Evolutionary conservation across 2,113 vertebrate genomes (phyloP), one percentile per base, ranked within the genome.

Genomic region (Pyrgilauda ruficollis): DNA sequence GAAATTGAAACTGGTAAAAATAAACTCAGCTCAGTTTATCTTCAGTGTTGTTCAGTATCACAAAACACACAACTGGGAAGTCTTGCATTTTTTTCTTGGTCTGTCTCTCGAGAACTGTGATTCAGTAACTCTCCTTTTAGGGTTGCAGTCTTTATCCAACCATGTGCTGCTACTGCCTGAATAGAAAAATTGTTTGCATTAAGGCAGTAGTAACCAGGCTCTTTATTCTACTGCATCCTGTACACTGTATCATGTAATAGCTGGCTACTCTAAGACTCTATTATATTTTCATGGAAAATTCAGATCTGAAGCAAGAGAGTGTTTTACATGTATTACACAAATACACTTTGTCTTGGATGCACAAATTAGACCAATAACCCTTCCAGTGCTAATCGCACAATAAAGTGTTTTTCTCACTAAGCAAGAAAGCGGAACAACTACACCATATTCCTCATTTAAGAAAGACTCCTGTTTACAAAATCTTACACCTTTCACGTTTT

Each of bases 211-310:
- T 44, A 69, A 86, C 30, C 13, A n/a, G 24, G 7, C 7, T 85
- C 28, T 75, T 58, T 24, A 44, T 47, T 73, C 41, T 28, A 13
- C 58, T 53, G 18, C 18, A 64, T 63, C 44, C 46, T 46, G 16
- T n/a, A 47, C 23, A 31, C 10, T 17, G 3, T 2, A 69, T 1
- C 7, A 17, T 5, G 3, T 28, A 61, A 67, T 0, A 74, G 28
- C 1, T 47, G 27, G 27, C 55, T 81, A 31, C 62, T 81, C 23
- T 62, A 30, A 49, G 27, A 10, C 22, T 39, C 22, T 30, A 41
- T 10, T n/a, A 10, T 13, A 30, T 66, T 64, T 86, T 77, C 44
- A 89, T 68, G 30, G 31, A 82, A 90, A 93, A 67, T 33, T 61
- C 46, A 78, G 10, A 49, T 50, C 30, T n/a, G 11, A 46, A 84